Percentiles rank a stretch among this genome's conserved stretches.
These are phyloP conservation scores for Girardinichthys multiradiatus DNA, from an alignment of 2,113 vertebrate genomes.

Conservation along the genomic window DNA sequence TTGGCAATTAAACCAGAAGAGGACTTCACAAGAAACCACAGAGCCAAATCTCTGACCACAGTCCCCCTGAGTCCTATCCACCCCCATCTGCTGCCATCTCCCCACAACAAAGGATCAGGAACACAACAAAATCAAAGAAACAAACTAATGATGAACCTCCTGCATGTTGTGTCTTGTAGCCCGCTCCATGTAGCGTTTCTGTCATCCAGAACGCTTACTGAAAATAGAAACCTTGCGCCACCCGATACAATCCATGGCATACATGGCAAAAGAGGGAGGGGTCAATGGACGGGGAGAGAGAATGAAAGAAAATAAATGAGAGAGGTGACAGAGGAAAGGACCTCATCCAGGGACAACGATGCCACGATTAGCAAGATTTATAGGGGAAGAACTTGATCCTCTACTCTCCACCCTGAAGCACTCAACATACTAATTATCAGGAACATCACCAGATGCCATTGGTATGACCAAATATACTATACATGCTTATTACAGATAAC, in stretches of 20 bases:
- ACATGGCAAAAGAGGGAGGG: conserved; percentile 86
- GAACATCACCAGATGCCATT: neutral
- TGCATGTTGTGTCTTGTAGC: conserved; percentile 80
- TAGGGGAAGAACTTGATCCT: conserved; percentile 22
- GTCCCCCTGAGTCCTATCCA: conserved; percentile 34
- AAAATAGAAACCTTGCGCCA: conserved; percentile 90
- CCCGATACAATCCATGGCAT: conserved; percentile 87
- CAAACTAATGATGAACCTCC: conserved; percentile 73
- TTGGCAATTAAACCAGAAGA: conserved; percentile 48
- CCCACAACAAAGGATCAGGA: neutral
- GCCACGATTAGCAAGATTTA: conserved; percentile 74
- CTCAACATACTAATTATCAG: conserved; percentile 3
- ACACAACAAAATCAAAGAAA: conserved; percentile 35
- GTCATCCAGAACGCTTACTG: conserved; percentile 87
- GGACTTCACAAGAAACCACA: conserved; percentile 28
- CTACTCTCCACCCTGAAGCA: neutral
- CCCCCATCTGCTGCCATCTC: conserved; percentile 2
- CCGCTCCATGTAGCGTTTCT: conserved; percentile 86
- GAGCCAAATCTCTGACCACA: conserved; percentile 28
- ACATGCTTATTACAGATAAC: neutral
- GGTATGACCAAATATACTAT: neutral
- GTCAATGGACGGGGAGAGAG: conserved; percentile 53
- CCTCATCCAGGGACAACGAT: conserved; percentile 69
- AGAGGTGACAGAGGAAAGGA: conserved; percentile 22
- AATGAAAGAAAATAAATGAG: conserved; percentile 23